phyloP scores from a whole-genome alignment of 1,140 invertebrate species.

The Solen grandis region DNA sequence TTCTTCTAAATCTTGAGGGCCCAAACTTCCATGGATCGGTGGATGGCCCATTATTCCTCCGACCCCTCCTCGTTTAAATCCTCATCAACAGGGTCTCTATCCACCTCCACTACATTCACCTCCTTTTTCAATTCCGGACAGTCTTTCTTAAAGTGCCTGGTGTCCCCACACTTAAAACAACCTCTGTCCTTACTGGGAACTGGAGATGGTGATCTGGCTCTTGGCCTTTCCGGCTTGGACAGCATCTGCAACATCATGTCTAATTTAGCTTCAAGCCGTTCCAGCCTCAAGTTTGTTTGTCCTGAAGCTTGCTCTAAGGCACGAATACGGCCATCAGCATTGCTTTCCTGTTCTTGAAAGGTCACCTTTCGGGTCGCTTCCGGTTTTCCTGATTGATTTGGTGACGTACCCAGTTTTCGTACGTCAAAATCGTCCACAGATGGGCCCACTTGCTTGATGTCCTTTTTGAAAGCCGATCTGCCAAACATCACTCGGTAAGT shows the following conservation, averaged over 20 bases:
- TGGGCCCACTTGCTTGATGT: not conserved
- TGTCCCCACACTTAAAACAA: too few relatives aligned
- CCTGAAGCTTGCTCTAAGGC: not conserved
- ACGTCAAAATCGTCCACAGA: not conserved
- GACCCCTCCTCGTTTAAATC: constrained; percentile 31
- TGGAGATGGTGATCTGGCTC: too few relatives aligned
- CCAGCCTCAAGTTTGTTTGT: not conserved
- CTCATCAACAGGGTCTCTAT: not conserved
- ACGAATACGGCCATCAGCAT: not conserved
- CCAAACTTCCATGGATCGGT: too few relatives aligned
- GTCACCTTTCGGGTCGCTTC: not conserved
- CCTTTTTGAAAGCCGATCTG: too few relatives aligned
- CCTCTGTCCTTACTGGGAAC: too few relatives aligned
- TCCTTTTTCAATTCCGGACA: not conserved
- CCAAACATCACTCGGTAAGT: constrained; percentile 8
- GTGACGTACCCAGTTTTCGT: not conserved
- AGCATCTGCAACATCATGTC: not conserved
- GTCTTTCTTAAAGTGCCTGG: too few relatives aligned
- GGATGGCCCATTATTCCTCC: too few relatives aligned
- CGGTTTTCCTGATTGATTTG: not conserved
- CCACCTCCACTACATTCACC: not conserved
- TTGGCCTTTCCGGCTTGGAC: not conserved
- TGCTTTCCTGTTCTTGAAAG: not conserved
- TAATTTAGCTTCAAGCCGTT: not conserved
- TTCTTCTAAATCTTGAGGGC: too few relatives aligned